Evolutionary conservation across 2,797 vertebrate species (phyloP).

Genomic region (Hoplostethus mediterraneus): DNA sequence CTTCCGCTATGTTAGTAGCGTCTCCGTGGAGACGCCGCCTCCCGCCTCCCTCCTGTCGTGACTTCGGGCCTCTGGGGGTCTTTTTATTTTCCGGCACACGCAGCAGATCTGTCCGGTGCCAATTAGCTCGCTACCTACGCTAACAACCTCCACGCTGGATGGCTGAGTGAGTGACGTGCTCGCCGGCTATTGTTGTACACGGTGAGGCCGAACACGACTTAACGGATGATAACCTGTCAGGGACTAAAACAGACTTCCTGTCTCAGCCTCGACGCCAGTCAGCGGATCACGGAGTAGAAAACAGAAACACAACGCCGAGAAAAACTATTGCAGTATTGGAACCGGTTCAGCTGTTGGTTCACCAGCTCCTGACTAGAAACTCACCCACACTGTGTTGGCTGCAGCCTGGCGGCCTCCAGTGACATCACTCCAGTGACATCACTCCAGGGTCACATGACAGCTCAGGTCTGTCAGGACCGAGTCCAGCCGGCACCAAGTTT

Average conservation of each 20-base stretch:
- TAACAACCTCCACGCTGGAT: conserved; percentile 59
- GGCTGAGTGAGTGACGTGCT: conserved; percentile 51
- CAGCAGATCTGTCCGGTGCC: conserved; percentile 78
- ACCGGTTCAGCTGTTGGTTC: background rate
- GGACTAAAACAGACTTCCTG: no score
- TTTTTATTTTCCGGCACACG: conserved; percentile 80
- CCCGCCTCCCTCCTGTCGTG: conserved; percentile 43
- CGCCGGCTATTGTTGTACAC: conserved; percentile 32
- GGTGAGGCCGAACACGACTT: conserved; percentile 5
- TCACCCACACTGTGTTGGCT: no score
- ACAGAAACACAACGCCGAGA: background rate
- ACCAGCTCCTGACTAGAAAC: no score
- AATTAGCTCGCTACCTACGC: conserved; percentile 80
- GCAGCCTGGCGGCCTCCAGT: no score
- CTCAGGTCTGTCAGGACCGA: no score
- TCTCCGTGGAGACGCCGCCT: conserved; percentile 68
- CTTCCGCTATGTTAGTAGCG: conserved; percentile 84
- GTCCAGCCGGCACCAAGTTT: no score
- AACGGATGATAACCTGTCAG: conserved; percentile 2
- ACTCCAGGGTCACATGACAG: no score
- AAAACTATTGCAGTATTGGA: background rate
- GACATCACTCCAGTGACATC: no score
- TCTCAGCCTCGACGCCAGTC: no score
- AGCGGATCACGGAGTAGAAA: background rate
- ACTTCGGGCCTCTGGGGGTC: conserved; percentile 75